Conservation (phyloP, 2,888 invertebrate genomes). For the Loripinus fragilis region DNA sequence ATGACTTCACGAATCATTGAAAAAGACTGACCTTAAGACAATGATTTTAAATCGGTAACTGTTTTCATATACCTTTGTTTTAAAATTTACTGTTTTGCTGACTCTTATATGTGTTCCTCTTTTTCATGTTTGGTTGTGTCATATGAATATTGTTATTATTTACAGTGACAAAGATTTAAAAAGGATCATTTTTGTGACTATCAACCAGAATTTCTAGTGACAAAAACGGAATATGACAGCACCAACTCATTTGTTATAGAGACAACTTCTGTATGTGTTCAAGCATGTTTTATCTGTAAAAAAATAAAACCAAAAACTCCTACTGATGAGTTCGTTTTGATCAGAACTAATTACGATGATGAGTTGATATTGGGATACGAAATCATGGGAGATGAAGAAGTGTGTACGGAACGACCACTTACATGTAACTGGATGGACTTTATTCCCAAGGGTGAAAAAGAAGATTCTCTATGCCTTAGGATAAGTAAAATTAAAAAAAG, state of each 20-base stretch:
- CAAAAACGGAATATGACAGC: not conserved
- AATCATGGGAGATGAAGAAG: conserved; percentile 3
- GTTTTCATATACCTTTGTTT: too few species aligned
- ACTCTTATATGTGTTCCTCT: too few species aligned
- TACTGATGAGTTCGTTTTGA: not conserved
- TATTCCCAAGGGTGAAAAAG: conserved; percentile 4
- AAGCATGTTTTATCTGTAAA: not conserved
- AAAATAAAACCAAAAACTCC: conserved; percentile 7
- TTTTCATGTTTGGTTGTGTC: too few species aligned
- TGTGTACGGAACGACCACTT: conserved; percentile 2
- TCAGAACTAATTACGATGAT: not conserved
- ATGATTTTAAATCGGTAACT: too few species aligned
- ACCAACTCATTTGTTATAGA: conserved; percentile 1
- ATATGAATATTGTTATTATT: too few species aligned
- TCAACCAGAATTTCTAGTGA: not conserved
- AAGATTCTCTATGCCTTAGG: not conserved
- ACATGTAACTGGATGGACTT: conserved; percentile 10
- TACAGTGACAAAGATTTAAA: not conserved
- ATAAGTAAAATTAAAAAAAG: conserved; percentile 5
- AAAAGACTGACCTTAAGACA: too few species aligned
- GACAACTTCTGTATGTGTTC: conserved; percentile 4
- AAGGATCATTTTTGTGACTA: not conserved
- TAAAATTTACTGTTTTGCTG: too few species aligned
- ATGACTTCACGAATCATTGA: conserved; percentile 2
- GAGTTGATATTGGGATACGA: not conserved